Evolutionary conservation across 1,140 invertebrate species (phyloP), one percentile per base, ranked within the genome.

Genomic region (Bicyclus anynana): DNA sequence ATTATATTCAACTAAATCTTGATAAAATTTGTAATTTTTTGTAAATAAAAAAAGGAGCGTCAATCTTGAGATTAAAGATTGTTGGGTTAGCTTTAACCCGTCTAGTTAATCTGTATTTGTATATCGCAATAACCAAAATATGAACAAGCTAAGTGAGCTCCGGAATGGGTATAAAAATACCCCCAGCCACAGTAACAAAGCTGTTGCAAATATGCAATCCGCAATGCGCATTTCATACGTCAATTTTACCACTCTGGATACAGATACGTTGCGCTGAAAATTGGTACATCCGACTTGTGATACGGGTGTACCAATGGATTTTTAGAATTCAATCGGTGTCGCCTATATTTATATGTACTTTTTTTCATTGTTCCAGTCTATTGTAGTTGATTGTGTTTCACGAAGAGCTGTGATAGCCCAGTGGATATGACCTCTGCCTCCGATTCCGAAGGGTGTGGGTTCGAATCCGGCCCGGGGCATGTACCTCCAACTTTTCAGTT

Each of bases 211-310:
- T 44, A 44, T 44, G 40, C 40, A 44, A 44, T 44, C 40, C 40
- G 40, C 40, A 44, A 20, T 44, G 40, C 40, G 40, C 40, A 44
- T 44, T 44, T 44, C 40, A 44, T 44, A 44, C 40, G 40, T 44
- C 40, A 44, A 44, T 44, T 44, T 44, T 44, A 7, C 16, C 10
- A 20, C 12, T 44, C 40, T 20, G 17, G 16, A 20, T 44, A 44
- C 40, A 17, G 17, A 16, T 44, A 44, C 17, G 17, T 12, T 18
- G 40, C 16, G 40, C 16, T 44, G 40, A 44, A 44, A 44, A 44
- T 44, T 44, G 40, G 18, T 44, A 20, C 16, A 44, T 18, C 40
- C 40, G 17, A 20, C 17, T 44, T 44, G 40, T 20, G 40, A 44
- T 44, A 16, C 16, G 40, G 16, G 16, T 6, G 17, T 12, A 5